A percentile compares a stretch with the other conserved stretches of the same genome.
Evolutionary conservation across 2,888 invertebrate genomes (phyloP).

Genomic region (Blastobasis lacticolella): DNA sequence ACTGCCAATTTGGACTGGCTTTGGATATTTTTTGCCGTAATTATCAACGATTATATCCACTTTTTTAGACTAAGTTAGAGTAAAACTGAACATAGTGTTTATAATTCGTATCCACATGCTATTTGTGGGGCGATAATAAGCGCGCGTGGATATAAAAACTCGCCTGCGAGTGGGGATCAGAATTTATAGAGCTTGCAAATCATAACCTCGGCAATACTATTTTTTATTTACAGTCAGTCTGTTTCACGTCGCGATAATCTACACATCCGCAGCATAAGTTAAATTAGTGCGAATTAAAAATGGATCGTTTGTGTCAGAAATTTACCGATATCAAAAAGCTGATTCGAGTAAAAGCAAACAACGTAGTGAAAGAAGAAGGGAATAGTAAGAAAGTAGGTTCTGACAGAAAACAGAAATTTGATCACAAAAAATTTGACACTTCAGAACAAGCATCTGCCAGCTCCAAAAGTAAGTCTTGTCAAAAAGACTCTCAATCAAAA

Average conservation of each 20-base stretch:
- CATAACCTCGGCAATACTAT: neutral
- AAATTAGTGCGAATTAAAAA: neutral
- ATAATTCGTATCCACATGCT: neutral
- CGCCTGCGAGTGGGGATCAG: too few species aligned
- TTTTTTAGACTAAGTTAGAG: neutral
- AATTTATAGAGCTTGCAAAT: neutral
- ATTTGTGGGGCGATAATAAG: neutral
- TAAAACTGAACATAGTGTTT: too few species aligned
- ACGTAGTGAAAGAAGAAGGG: neutral
- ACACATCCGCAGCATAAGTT: neutral
- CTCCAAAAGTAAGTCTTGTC: neutral
- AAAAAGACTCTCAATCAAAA: neutral
- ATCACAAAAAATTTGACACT: too few species aligned
- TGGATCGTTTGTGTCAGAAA: too few species aligned
- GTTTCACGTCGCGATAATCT: neutral
- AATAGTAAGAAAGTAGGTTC: neutral
- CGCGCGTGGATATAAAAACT: neutral
- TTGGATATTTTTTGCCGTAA: neutral
- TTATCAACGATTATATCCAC: neutral
- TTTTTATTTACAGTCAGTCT: neutral
- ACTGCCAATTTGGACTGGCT: neutral
- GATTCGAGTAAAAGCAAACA: neutral
- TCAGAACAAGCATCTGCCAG: neutral
- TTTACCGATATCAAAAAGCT: neutral
- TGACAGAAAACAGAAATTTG: neutral